Percentiles rank a stretch among this genome's conserved stretches.
Conservation (phyloP, 2,888 invertebrate genomes). For the Metallyticus violacea region DNA sequence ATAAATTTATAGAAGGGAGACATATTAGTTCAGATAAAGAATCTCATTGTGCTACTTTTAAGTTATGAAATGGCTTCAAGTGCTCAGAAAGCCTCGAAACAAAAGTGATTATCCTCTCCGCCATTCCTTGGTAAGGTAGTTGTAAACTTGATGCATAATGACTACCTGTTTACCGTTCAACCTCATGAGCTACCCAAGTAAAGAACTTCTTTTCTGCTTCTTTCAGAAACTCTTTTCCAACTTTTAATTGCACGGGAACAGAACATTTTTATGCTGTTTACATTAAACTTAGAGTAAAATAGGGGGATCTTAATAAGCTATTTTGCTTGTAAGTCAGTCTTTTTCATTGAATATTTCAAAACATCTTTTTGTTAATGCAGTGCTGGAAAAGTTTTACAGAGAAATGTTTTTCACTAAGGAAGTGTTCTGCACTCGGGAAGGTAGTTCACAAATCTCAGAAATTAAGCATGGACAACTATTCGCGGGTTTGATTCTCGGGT, state of each 20-base stretch:
- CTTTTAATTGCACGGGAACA: background rate
- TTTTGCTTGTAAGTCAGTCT: background rate
- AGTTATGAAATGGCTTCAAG: background rate
- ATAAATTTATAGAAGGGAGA: no score
- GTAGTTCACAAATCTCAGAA: no score
- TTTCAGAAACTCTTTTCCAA: background rate
- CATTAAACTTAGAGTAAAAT: background rate
- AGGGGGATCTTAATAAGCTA: background rate
- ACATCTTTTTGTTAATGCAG: background rate
- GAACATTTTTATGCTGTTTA: no score
- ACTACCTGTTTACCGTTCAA: background rate
- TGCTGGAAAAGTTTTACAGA: background rate
- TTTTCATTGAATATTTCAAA: background rate
- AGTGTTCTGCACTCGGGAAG: no score
- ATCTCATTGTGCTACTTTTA: background rate
- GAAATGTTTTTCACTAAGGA: background rate
- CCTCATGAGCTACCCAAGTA: background rate
- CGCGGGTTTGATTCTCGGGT: no score
- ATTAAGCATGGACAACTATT: no score
- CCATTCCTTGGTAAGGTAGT: background rate
- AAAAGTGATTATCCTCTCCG: background rate
- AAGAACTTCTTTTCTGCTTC: background rate
- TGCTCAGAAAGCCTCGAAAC: background rate
- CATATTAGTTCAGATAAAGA: no score
- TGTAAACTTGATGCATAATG: background rate